Percentiles rank a stretch among this genome's conserved stretches.
These are phyloP conservation scores for Atopsyche davidsoni DNA, from an alignment of 1,140 invertebrate genomes.

Conservation along the genomic window DNA sequence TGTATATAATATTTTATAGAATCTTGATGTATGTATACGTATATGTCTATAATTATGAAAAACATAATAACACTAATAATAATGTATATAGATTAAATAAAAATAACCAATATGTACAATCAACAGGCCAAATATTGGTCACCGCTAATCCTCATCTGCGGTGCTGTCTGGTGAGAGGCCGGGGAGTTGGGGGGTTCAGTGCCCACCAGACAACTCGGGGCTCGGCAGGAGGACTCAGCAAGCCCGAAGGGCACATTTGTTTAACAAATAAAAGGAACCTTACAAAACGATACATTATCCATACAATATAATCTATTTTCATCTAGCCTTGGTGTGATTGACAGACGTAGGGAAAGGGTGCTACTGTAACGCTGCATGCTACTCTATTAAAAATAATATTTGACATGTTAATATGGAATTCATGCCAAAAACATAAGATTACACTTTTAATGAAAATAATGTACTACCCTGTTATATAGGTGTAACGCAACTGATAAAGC, in stretches of 20 bases:
- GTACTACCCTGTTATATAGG: neutral
- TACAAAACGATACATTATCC: constrained; percentile 1
- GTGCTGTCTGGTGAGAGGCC: neutral
- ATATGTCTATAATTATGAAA: too few species aligned
- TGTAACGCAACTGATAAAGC: neutral
- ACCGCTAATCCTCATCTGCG: constrained; percentile 18
- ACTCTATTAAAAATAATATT: neutral
- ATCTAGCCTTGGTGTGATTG: too few species aligned
- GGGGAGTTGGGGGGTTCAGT: neutral
- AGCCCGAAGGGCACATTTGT: constrained; percentile 28
- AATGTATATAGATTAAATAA: neutral
- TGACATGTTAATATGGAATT: neutral
- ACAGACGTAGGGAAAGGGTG: too few species aligned
- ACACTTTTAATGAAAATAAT: neutral
- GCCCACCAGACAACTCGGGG: neutral
- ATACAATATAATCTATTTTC: neutral
- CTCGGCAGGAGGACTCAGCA: constrained; percentile 14
- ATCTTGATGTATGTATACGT: too few species aligned
- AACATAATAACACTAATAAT: constrained; percentile 4
- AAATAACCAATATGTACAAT: constrained; percentile 17
- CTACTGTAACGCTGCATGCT: too few species aligned
- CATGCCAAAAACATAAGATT: neutral
- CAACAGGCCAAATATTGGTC: constrained; percentile 31
- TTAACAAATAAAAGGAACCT: constrained; percentile 28
- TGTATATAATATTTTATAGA: too few species aligned